Conservation (phyloP, 2,888 invertebrate species). For the Acrocera orbiculus region DNA sequence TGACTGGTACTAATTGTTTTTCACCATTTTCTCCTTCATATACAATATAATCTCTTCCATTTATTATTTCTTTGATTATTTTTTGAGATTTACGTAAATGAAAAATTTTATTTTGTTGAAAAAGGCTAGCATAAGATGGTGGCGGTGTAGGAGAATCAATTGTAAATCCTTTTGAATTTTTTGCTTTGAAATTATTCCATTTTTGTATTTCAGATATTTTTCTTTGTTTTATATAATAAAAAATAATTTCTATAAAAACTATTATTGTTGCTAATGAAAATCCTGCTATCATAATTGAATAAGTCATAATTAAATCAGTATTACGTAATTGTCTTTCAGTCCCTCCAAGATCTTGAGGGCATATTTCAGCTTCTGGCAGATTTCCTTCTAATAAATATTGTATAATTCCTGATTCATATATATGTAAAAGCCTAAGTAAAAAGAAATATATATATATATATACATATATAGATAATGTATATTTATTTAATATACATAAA, state of each 20-base stretch:
- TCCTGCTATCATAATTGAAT: slow-evolving; percentile 54
- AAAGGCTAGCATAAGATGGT: slow-evolving; percentile 43
- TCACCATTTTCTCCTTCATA: slow-evolving; percentile 41
- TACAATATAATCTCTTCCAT: slow-evolving; percentile 61
- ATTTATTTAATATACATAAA: background rate
- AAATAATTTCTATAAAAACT: slow-evolving; percentile 45
- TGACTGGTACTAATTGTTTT: slow-evolving; percentile 50
- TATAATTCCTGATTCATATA: slow-evolving; percentile 62
- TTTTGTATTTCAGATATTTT: no score
- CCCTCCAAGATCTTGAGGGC: slow-evolving; percentile 63
- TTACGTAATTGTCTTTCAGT: slow-evolving; percentile 61
- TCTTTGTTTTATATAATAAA: slow-evolving; percentile 17
- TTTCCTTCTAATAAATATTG: slow-evolving; percentile 42
- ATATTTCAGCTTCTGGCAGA: slow-evolving; percentile 58
- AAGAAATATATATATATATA: background rate
- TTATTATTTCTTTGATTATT: slow-evolving; percentile 41
- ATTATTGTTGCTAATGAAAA: slow-evolving; percentile 44
- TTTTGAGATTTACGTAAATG: background rate
- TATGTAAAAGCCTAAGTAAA: slow-evolving; percentile 40
- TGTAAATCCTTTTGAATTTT: no score
- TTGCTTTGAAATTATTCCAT: no score
- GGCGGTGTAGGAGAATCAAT: slow-evolving; percentile 32
- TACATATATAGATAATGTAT: background rate
- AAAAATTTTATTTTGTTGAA: slow-evolving; percentile 11
- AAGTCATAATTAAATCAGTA: slow-evolving; percentile 62